These are phyloP conservation scores for Prunella himalayana DNA, from an alignment of 2,113 vertebrate species.

Conservation along the genomic window DNA sequence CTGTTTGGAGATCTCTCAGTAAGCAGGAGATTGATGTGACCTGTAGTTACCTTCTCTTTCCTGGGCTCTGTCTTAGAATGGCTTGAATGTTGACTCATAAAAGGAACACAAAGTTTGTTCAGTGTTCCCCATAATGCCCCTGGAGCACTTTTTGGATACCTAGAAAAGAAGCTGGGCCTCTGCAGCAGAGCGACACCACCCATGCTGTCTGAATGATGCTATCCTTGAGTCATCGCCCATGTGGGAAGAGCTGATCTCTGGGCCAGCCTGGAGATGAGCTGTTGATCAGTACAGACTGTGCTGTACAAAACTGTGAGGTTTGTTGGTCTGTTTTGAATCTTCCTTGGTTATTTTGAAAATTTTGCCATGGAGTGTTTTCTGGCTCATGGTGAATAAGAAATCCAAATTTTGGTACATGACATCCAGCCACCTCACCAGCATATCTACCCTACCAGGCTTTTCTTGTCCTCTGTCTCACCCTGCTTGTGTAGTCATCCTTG, in stretches of 20 bases:
- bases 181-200: not conserved
- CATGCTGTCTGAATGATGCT: not conserved
- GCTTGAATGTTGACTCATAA: not conserved
- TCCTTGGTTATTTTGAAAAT: not conserved
- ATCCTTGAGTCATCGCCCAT: not conserved
- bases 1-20: not conserved
- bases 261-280: not conserved
- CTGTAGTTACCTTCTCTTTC: not conserved
- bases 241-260: not conserved
- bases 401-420: not conserved
- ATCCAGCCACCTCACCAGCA: not conserved
- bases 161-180: not conserved
- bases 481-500: not conserved
- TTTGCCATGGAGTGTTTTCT: not conserved
- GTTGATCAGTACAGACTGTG: not conserved
- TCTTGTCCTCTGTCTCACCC: not conserved
- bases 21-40: not conserved
- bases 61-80: not conserved
- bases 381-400: not conserved
- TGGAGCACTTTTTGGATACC: not conserved
- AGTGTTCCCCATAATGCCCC: not conserved
- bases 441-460: not conserved
- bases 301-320: not conserved
- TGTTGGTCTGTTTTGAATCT: not conserved
- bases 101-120: not conserved